Base-by-base conservation (phyloP, 2,888 invertebrate species). In the Clunio marinus region DNA sequence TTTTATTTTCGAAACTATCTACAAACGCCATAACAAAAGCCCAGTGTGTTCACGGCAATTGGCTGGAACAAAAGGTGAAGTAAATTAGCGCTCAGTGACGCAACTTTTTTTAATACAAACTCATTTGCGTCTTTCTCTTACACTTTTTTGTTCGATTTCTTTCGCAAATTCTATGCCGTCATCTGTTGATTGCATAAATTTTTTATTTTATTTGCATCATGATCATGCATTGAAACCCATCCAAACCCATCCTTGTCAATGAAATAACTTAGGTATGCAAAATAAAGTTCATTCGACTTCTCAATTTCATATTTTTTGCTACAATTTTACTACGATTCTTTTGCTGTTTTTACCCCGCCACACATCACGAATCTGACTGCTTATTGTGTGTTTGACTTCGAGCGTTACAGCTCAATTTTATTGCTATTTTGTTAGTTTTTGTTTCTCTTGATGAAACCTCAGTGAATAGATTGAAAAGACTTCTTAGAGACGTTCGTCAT, bases 301-400 rank as follows among this genome's bases (percentile, higher is more conserved):
- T 51, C n/a, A 45, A 45, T 7, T 51, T 7, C 51, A 13, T 17
- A 51, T 51, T 8, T 32, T 32, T 32, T 13, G 35, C 13, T 32
- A 7, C 17, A 57, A 10, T 25, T 57, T 10, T 57, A n/a, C 2
- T 22, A 27, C 27, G 57, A 8, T 57, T 25, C 25, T 57, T 25
- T 20, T 24, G 25, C 15, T 57, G 10, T 27, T 10, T 32, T 10
- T 10, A 32, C n/a, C 27, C 57, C 15, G 17, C 22, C 57, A 57
- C 13, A 15, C 51, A 51, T 22, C 51, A 17, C 51, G 2, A 10
- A 22, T 13, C 22, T 4, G 8, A n/a, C n/a, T n/a, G n/a, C n/a
- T 25, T 22, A 57, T 57, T 57, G 57, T 57, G n/a, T 7, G n/a
- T 57, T 57, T 20, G 57, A 25, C 57, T 57, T 57, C 57, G 57